These are phyloP conservation scores for Setophaga coronata DNA, from an alignment of 2,113 vertebrate species.

Conservation along the genomic window DNA sequence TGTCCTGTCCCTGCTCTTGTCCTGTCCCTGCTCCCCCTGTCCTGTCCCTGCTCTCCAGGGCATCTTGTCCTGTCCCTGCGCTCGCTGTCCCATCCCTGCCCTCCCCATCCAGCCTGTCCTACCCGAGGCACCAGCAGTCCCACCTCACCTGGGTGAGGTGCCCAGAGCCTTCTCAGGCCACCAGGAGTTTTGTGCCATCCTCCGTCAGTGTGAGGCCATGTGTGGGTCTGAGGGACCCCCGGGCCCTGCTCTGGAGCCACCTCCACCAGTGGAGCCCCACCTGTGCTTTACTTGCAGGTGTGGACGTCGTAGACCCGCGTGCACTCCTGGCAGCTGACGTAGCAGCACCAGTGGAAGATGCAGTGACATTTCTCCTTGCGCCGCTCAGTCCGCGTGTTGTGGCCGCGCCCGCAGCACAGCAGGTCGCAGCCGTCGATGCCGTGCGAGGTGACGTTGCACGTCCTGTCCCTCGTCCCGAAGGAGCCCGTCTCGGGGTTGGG, in stretches of 20 bases:
- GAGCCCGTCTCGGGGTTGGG: constrained; percentile 96
- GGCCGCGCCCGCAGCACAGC: constrained; percentile 94
- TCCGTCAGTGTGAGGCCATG: neutral
- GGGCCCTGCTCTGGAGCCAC: neutral
- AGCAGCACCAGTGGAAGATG: constrained; percentile 99
- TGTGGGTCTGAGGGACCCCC: neutral
- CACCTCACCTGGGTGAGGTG: neutral
- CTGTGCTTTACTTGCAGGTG: constrained; percentile 90
- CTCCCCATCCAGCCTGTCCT: neutral
- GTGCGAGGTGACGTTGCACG: constrained; percentile 95
- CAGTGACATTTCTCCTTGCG: constrained; percentile 98
- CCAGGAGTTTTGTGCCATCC: neutral
- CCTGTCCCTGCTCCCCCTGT: neutral
- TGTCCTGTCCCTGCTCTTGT: neutral
- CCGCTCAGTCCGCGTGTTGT: constrained; percentile 98
- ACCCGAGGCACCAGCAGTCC: neutral
- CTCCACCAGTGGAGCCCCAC: neutral
- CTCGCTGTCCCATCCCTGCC: no score
- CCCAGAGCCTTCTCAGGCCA: neutral
- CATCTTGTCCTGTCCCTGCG: no score
- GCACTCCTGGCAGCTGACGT: constrained; percentile 98
- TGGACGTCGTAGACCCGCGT: constrained; percentile 93
- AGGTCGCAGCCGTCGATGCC: constrained; percentile 98
- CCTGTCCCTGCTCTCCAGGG: neutral
- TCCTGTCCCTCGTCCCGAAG: constrained; percentile 93